phyloP scores from a whole-genome alignment of 2,797 vertebrate species.

The Mallotus villosus region DNA sequence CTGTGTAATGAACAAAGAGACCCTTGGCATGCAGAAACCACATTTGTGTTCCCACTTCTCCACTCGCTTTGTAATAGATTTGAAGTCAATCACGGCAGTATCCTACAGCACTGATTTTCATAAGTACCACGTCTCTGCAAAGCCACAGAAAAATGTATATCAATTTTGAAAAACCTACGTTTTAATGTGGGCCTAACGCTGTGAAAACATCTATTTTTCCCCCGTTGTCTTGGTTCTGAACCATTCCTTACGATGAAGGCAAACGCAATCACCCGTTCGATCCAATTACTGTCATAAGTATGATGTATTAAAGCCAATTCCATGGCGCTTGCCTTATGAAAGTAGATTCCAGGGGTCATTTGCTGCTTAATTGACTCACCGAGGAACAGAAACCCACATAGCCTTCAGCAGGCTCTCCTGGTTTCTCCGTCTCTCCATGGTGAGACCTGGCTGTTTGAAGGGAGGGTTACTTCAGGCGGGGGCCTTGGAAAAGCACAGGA shows the following conservation, averaged over 20 bases:
- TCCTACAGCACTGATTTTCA: not conserved
- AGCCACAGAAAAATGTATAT: not conserved
- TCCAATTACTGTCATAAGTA: conserved; percentile 75
- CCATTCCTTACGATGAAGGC: conserved; percentile 53
- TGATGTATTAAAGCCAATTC: conserved; percentile 75
- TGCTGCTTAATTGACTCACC: conserved; percentile 77
- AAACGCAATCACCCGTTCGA: conserved; percentile 66
- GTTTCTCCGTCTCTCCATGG: conserved; percentile 61
- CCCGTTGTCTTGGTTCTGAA: conserved; percentile 47
- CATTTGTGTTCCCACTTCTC: no score
- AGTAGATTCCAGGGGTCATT: conserved; percentile 75
- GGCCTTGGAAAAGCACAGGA: conserved; percentile 48
- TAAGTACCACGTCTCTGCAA: not conserved
- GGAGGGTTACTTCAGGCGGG: conserved; percentile 56
- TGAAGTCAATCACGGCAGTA: not conserved
- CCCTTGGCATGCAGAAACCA: conserved; percentile 10
- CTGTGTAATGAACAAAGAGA: conserved; percentile 10
- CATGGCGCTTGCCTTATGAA: conserved; percentile 67
- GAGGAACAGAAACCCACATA: conserved; percentile 64
- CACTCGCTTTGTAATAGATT: not conserved
- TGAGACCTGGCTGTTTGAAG: conserved; percentile 49
- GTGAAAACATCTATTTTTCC: conserved; percentile 15
- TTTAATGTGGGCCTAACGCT: conserved; percentile 24
- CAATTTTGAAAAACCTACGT: not conserved
- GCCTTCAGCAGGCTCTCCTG: conserved; percentile 37